These are phyloP conservation scores for Fringilla coelebs DNA, from an alignment of 2,797 vertebrate genomes.

Conservation along the genomic window DNA sequence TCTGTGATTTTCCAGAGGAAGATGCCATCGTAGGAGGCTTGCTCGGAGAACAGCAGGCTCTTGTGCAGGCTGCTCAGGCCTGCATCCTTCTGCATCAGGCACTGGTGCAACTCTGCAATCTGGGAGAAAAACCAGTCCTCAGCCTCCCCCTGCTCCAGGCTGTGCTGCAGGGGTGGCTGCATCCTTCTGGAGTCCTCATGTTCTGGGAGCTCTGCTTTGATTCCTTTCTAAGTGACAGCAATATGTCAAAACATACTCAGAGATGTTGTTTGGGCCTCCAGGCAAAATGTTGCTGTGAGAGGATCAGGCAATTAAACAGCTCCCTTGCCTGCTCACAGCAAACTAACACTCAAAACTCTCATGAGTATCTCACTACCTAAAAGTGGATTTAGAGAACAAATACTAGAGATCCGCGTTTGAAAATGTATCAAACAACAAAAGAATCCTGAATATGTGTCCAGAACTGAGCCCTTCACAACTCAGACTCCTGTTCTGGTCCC, in stretches of 20 bases:
- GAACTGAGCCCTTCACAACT: neutral
- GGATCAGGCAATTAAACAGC: neutral
- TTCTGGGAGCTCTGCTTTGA: neutral
- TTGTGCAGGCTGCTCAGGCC: slow-evolving; percentile 75
- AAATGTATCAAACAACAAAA: neutral
- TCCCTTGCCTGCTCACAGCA: neutral
- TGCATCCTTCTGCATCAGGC: slow-evolving; percentile 77
- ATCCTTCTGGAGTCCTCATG: neutral
- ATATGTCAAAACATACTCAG: neutral
- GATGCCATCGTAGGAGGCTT: slow-evolving; percentile 80
- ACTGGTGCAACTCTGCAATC: slow-evolving; percentile 78
- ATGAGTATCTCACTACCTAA: neutral
- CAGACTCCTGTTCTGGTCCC: neutral
- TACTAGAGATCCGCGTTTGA: neutral
- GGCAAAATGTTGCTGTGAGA: neutral
- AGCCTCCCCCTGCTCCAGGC: neutral
- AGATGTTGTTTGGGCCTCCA: neutral
- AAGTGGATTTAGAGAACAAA: neutral
- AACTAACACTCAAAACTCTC: neutral
- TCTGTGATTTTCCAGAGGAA: slow-evolving; percentile 85
- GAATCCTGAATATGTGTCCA: neutral
- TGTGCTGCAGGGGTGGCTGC: neutral
- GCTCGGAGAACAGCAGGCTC: slow-evolving; percentile 75
- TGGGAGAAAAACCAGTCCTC: neutral
- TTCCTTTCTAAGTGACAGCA: neutral